A percentile compares a stretch with the other conserved stretches of the same genome.
Evolutionary conservation across 1,140 invertebrate genomes (phyloP).

Genomic region (Megalonaias nervosa): DNA sequence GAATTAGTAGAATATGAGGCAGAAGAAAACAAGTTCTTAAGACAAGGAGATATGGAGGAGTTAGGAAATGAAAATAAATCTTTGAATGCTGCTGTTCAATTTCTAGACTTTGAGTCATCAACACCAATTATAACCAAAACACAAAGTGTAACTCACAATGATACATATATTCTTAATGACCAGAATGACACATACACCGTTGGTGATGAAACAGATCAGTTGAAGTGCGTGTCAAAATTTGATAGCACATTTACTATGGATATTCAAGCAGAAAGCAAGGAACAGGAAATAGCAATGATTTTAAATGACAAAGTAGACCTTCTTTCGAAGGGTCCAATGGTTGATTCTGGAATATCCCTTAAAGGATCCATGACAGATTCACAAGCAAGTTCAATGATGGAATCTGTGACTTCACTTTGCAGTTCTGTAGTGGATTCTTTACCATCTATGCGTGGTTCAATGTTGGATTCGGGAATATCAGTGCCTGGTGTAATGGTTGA

Average conservation of each 20-base stretch:
- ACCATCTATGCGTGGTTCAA: slow-evolving; percentile 14
- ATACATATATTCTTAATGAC: slow-evolving; percentile 5
- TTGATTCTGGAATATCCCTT: slow-evolving; percentile 23
- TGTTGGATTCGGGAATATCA: slow-evolving; percentile 32
- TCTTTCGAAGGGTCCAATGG: slow-evolving; percentile 9
- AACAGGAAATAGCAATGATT: slow-evolving; percentile 6
- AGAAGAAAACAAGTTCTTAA: slow-evolving; percentile 10
- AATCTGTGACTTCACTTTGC: slow-evolving; percentile 3
- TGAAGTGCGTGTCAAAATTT: neutral
- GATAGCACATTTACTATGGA: slow-evolving; percentile 17
- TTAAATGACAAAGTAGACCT: slow-evolving; percentile 6
- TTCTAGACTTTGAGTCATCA: slow-evolving; percentile 22
- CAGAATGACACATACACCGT: slow-evolving; percentile 22
- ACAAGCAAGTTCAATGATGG: neutral
- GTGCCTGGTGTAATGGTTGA: slow-evolving; percentile 22
- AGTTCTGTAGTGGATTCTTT: slow-evolving; percentile 15
- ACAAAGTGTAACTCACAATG: neutral
- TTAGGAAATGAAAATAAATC: slow-evolving; percentile 22
- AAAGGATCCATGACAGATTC: slow-evolving; percentile 25
- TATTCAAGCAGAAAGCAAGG: slow-evolving; percentile 3
- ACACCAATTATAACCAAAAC: slow-evolving; percentile 6
- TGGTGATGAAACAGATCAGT: slow-evolving; percentile 11
- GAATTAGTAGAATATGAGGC: slow-evolving; percentile 27
- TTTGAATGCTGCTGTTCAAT: slow-evolving; percentile 28
- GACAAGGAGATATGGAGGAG: slow-evolving; percentile 25